phyloP scores from a whole-genome alignment of 2,888 invertebrate genomes.

The Hoplodrina ambigua region DNA sequence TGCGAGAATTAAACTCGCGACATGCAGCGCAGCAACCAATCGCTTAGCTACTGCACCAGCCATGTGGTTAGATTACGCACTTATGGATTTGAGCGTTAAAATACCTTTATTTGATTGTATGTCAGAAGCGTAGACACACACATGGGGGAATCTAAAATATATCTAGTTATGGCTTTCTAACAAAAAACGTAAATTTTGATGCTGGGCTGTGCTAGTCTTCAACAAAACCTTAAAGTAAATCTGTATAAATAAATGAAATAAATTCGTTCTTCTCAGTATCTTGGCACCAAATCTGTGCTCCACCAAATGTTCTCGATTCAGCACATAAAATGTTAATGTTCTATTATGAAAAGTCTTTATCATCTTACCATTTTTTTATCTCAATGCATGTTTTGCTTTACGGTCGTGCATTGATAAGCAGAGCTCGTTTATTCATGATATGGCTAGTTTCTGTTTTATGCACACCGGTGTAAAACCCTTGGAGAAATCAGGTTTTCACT shows the following conservation, averaged over 20 bases:
- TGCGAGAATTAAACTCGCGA: no score
- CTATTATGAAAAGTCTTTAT: not conserved
- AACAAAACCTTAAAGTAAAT: no score
- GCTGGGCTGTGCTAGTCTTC: no score
- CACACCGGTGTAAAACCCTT: slow-evolving; percentile 41
- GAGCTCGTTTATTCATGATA: slow-evolving; percentile 37
- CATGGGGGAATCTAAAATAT: no score
- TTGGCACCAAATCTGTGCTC: no score
- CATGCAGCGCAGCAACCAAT: no score
- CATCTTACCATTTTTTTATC: not conserved
- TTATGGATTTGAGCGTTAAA: not conserved
- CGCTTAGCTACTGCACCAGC: no score
- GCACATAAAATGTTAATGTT: slow-evolving; percentile 3
- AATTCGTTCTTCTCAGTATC: no score
- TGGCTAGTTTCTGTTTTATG: slow-evolving; percentile 36
- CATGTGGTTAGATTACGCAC: not conserved
- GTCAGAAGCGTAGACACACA: not conserved
- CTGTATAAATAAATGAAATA: no score
- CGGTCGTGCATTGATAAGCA: slow-evolving; percentile 33
- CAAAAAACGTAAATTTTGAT: no score
- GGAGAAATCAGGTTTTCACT: slow-evolving; percentile 46
- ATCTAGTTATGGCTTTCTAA: no score
- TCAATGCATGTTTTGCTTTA: slow-evolving; percentile 12
- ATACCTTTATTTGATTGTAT: not conserved
- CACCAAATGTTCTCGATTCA: not conserved